A percentile compares a stretch with the other conserved stretches of the same genome.
Conservation (phyloP, 2,888 invertebrate genomes). For the Cylindroiulus punctatus region DNA sequence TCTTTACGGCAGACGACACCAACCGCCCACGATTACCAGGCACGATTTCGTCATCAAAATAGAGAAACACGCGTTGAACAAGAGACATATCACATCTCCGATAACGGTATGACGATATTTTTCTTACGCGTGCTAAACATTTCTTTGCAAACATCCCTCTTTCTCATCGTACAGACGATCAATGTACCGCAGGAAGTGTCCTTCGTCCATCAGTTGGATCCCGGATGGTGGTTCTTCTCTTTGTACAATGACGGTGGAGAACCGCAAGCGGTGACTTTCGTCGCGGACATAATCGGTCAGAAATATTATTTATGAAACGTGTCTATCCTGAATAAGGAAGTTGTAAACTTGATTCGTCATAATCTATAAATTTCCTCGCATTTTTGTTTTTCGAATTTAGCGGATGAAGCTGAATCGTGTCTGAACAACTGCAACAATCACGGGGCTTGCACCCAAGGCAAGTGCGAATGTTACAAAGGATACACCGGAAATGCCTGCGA, state of each 20-base stretch:
- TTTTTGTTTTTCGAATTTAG: conserved; percentile 57
- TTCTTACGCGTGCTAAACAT: background rate
- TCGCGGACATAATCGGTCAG: conserved; percentile 58
- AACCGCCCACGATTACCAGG: conserved; percentile 94
- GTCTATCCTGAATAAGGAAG: too few species aligned
- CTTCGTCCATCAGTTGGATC: conserved; percentile 58
- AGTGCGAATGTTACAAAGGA: conserved; percentile 95
- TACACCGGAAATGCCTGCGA: conserved; percentile 97
- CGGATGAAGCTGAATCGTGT: conserved; percentile 69
- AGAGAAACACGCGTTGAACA: conserved; percentile 67
- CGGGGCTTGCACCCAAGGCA: conserved; percentile 94
- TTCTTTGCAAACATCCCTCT: too few species aligned
- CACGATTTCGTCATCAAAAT: conserved; percentile 95
- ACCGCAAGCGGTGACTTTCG: conserved; percentile 54
- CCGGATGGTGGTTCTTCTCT: conserved; percentile 58
- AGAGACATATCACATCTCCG: background rate
- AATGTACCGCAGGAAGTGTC: conserved; percentile 52
- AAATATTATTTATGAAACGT: background rate
- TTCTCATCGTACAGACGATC: too few species aligned
- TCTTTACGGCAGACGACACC: conserved; percentile 92
- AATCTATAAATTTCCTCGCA: too few species aligned
- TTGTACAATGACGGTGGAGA: conserved; percentile 58
- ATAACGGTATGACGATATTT: background rate
- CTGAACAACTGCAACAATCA: conserved; percentile 96
- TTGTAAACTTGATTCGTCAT: too few species aligned